A percentile compares a stretch with the other conserved stretches of the same genome.
phyloP scores from a whole-genome alignment of 2,888 invertebrate species.

The Neoscelio sp. region DNA sequence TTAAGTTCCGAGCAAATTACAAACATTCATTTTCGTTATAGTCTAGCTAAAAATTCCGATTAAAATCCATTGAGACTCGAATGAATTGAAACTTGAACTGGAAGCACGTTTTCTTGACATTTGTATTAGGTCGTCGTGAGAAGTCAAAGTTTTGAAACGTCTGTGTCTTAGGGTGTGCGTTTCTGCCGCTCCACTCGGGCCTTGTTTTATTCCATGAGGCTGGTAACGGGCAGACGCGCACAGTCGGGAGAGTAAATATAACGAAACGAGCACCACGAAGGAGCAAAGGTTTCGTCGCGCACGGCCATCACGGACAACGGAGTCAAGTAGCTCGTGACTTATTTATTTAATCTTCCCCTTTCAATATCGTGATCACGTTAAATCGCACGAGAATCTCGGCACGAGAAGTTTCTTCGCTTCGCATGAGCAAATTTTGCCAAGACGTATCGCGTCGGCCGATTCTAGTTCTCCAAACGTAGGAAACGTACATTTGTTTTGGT shows the following conservation, averaged over 20 bases:
- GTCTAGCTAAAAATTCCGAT: too few species aligned
- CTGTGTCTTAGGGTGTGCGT: slow-evolving; percentile 47
- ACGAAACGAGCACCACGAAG: slow-evolving; percentile 53
- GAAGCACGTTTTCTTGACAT: slow-evolving; percentile 47
- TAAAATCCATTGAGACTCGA: too few species aligned
- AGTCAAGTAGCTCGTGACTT: slow-evolving; percentile 65
- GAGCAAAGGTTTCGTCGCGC: slow-evolving; percentile 49
- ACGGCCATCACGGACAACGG: slow-evolving; percentile 59
- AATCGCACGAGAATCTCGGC: slow-evolving; percentile 57
- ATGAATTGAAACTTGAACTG: slow-evolving; percentile 31
- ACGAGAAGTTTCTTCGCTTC: slow-evolving; percentile 58
- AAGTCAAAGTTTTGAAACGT: slow-evolving; percentile 55
- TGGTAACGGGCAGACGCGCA: slow-evolving; percentile 21
- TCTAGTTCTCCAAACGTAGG: slow-evolving; percentile 42
- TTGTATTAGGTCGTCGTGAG: slow-evolving; percentile 52
- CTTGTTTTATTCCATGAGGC: slow-evolving; percentile 66
- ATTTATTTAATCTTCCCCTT: slow-evolving; percentile 66
- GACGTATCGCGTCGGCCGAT: slow-evolving; percentile 43
- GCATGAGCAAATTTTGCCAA: slow-evolving; percentile 55
- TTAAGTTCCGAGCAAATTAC: slow-evolving; percentile 10
- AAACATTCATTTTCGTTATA: too few species aligned
- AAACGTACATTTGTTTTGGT: slow-evolving; percentile 46
- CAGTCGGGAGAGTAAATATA: slow-evolving; percentile 55
- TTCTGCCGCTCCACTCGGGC: slow-evolving; percentile 39
- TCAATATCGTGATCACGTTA: slow-evolving; percentile 64